phyloP scores from a whole-genome alignment of 2,113 vertebrate genomes.

The Ammodramus savannarum region DNA sequence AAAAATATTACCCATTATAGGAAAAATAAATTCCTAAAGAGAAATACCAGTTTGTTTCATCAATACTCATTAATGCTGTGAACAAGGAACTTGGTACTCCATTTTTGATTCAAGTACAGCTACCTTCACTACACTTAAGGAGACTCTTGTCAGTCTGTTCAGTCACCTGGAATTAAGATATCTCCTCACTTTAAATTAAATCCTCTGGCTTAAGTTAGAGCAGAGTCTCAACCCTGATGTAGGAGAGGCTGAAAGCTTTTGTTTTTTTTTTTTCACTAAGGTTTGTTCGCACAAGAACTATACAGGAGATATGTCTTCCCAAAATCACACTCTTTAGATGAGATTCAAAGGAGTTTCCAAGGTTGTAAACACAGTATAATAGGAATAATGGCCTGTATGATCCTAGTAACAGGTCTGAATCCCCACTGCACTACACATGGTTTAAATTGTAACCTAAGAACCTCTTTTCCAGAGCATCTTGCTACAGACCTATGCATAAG shows the following conservation, averaged over 20 bases:
- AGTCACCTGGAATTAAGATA: neutral
- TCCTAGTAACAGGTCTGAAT: neutral
- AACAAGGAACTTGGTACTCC: neutral
- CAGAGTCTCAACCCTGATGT: neutral
- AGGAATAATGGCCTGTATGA: neutral
- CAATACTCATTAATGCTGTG: neutral
- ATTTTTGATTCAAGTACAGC: neutral
- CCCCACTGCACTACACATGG: neutral
- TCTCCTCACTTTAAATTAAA: neutral
- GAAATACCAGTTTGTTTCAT: neutral
- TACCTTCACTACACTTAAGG: neutral
- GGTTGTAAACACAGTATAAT: neutral
- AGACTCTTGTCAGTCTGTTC: neutral
- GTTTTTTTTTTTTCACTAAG: neutral
- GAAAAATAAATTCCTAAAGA: neutral
- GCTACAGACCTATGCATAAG: neutral
- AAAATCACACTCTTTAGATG: neutral
- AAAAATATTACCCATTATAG: neutral
- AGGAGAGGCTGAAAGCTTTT: neutral
- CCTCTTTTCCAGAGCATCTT: neutral
- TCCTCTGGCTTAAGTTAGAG: neutral
- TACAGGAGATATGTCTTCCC: neutral
- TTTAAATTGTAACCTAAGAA: neutral
- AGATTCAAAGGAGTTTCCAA: neutral
- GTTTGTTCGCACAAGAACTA: neutral